These are phyloP conservation scores for Spodoptera littoralis DNA, from an alignment of 2,888 invertebrate species.

Conservation along the genomic window DNA sequence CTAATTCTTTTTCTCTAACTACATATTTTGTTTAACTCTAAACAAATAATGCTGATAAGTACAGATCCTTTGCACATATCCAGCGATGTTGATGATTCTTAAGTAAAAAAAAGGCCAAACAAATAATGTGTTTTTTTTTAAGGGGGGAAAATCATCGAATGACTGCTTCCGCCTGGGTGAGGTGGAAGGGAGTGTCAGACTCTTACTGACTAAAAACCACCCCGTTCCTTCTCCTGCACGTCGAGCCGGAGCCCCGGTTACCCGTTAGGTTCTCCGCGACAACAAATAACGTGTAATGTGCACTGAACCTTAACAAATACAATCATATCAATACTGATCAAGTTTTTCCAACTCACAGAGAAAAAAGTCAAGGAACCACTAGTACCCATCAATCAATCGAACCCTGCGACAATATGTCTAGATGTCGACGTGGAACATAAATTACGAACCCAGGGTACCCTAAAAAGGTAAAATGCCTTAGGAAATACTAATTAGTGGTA, in stretches of 20 bases:
- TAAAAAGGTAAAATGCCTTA: constrained; percentile 59
- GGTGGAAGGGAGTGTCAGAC: no score
- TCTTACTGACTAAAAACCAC: no score
- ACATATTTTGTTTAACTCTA: no score
- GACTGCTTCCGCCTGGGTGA: no score
- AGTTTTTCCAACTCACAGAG: constrained; percentile 42
- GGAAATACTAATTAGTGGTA: constrained; percentile 52
- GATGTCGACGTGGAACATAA: constrained; percentile 55
- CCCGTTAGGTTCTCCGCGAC: no score
- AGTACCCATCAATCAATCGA: constrained; percentile 62
- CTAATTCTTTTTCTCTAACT: no score
- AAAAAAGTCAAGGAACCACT: constrained; percentile 52
- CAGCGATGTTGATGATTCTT: no score
- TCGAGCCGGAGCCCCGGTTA: no score
- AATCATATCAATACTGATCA: constrained; percentile 52
- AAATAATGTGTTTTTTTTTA: constrained; percentile 18
- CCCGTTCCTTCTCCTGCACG: no score
- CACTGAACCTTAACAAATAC: constrained; percentile 22
- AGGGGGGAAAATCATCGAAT: no score
- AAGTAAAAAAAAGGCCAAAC: background rate
- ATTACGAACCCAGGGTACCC: constrained; percentile 42
- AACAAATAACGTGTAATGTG: constrained; percentile 21
- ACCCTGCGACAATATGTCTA: constrained; percentile 62
- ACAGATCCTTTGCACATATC: no score
- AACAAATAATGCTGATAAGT: no score